A percentile compares a stretch with the other conserved stretches of the same genome.
Evolutionary conservation across 2,113 vertebrate genomes (phyloP).

Genomic region (Pao palembangensis): DNA sequence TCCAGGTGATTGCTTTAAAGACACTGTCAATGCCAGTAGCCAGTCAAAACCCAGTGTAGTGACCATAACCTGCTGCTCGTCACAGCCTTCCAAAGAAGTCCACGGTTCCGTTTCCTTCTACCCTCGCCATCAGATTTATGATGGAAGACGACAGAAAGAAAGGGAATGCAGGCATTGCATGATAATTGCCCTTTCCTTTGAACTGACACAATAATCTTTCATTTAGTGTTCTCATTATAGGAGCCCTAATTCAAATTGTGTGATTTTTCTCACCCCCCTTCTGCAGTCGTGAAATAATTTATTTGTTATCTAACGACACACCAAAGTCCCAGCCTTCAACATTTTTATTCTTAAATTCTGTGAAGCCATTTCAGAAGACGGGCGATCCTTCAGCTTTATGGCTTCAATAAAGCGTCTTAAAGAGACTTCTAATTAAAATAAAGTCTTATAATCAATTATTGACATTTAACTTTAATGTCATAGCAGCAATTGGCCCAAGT

Average conservation of each 20-base stretch:
- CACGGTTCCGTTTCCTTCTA: conserved; percentile 6
- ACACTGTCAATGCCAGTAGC: conserved; percentile 7
- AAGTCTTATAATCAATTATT: conserved; percentile 29
- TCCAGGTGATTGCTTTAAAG: conserved; percentile 25
- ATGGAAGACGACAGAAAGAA: conserved; percentile 49
- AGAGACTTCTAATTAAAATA: conserved; percentile 38
- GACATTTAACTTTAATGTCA: conserved; percentile 42
- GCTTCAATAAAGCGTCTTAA: conserved; percentile 20
- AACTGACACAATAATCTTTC: conserved; percentile 48
- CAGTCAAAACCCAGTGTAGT: conserved; percentile 24
- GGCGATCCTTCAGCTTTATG: conserved; percentile 27
- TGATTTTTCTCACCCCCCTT: conserved; percentile 18
- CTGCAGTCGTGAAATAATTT: conserved; percentile 40
- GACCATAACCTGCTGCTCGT: conserved; percentile 8
- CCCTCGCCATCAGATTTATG: conserved; percentile 37
- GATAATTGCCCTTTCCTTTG: conserved; percentile 54
- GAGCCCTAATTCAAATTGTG: conserved; percentile 47
- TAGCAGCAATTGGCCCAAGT: conserved; percentile 16
- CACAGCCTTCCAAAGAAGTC: conserved; percentile 26
- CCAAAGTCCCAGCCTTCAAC: conserved; percentile 17
- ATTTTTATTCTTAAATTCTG: conserved; percentile 31
- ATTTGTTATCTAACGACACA: conserved; percentile 36
- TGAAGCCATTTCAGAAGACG: conserved; percentile 31
- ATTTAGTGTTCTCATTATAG: conserved; percentile 53
- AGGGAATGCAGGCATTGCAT: conserved; percentile 41